Evolutionary conservation across 2,888 invertebrate genomes (phyloP), one percentile per base, ranked within the genome.

Genomic region (Mimumesa dahlbomi): DNA sequence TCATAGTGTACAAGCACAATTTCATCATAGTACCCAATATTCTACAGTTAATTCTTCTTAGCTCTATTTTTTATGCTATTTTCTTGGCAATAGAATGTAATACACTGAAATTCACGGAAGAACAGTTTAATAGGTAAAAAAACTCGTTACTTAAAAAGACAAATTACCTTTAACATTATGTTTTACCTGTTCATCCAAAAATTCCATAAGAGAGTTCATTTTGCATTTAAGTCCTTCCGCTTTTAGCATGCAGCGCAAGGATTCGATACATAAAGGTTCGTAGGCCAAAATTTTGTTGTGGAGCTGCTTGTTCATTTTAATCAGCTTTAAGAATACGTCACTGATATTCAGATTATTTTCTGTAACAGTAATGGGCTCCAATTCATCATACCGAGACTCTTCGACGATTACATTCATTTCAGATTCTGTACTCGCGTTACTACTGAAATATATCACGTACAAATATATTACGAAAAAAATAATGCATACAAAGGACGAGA

Each of bases 101-200:
- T 84, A 54, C 85, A 84, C 86, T 86, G 67, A 58, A 84, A 81
- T n/a, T 19, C 61, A 64, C 14, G 38, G 9, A 21, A 2, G n/a
- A n/a, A n/a, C n/a, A n/a, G n/a, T n/a, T n/a, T n/a, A n/a, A n/a
- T n/a, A n/a, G n/a, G n/a, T n/a, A n/a, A n/a, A n/a, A n/a, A n/a
- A n/a, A n/a, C n/a, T n/a, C n/a, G n/a, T n/a, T n/a, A n/a, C n/a
- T n/a, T n/a, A n/a, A n/a, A n/a, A n/a, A n/a, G n/a, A n/a, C n/a
- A n/a, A n/a, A n/a, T n/a, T n/a, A n/a, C n/a, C n/a, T n/a, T 36
- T 9, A 16, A 11, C 29, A 25, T 18, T 42, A 58, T 14, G 45
- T 48, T 13, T 38, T 71, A 91, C 91, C 85, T 91, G 87, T 71
- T 91, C 90, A 85, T 92, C 92, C 18, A 92, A 82, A 70, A 90